phyloP scores from a whole-genome alignment of 2,888 invertebrate genomes.

The Leptinotarsa juncta region DNA sequence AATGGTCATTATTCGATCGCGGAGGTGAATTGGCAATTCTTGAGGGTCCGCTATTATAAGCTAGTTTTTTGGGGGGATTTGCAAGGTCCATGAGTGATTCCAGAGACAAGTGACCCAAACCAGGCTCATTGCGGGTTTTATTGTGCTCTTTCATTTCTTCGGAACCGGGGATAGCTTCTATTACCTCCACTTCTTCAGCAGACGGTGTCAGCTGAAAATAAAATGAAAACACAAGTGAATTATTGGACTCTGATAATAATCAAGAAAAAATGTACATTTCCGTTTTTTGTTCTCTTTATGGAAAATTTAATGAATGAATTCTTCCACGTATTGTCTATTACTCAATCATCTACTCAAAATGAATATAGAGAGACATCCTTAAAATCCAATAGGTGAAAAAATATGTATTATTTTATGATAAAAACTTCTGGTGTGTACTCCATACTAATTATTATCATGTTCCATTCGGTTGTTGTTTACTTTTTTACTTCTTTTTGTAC shows the following conservation, averaged over 20 bases:
- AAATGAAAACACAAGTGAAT: conserved; percentile 10
- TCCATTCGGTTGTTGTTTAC: no score
- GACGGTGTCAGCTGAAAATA: conserved; percentile 56
- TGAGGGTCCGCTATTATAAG: conserved; percentile 62
- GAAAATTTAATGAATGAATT: no score
- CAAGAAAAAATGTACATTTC: no score
- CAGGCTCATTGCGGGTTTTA: conserved; percentile 72
- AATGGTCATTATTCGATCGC: conserved; percentile 59
- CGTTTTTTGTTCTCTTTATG: no score
- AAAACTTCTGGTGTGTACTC: no score
- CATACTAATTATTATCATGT: no score
- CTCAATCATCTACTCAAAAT: no score
- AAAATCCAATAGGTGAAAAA: no score
- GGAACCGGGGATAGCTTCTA: conserved; percentile 71
- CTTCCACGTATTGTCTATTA: no score
- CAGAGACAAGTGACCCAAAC: conserved; percentile 78
- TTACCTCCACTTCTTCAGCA: conserved; percentile 74
- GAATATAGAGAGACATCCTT: no score
- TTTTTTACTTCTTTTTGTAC: no score
- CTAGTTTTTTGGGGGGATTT: conserved; percentile 67
- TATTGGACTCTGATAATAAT: not conserved
- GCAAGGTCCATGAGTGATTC: conserved; percentile 75
- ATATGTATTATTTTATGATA: no score
- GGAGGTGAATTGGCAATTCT: conserved; percentile 60
- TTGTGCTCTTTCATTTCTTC: conserved; percentile 70